Evolutionary conservation across 2,797 vertebrate genomes (phyloP).

Genomic region (Sylvilagus floridanus): DNA sequence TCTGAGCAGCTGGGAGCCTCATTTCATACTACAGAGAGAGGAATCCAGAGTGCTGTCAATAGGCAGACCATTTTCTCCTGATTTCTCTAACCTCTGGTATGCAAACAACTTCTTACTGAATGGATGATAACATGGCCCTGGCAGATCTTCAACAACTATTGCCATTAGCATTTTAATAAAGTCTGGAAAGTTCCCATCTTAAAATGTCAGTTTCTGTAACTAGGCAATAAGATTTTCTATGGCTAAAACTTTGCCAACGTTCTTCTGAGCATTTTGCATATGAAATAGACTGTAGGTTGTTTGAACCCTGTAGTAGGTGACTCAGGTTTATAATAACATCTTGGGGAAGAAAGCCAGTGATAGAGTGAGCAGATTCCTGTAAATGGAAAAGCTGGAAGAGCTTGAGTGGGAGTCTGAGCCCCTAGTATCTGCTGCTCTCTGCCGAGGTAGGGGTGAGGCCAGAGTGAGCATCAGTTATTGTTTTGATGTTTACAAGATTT

Average conservation of each 20-base stretch:
- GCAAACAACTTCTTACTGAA: constrained; percentile 11
- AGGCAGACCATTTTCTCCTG: background rate
- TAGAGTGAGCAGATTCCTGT: background rate
- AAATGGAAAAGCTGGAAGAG: background rate
- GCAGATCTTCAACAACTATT: background rate
- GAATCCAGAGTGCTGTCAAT: background rate
- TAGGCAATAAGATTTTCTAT: background rate
- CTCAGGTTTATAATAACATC: background rate
- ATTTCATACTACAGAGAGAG: background rate
- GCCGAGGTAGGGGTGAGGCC: background rate
- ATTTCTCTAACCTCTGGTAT: background rate
- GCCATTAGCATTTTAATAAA: constrained; percentile 56
- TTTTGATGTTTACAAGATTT: background rate
- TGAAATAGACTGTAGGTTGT: background rate
- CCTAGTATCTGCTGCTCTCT: background rate
- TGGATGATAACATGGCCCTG: background rate
- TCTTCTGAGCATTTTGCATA: background rate
- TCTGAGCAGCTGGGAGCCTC: background rate
- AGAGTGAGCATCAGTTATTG: background rate
- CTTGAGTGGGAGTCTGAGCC: background rate
- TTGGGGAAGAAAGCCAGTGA: background rate
- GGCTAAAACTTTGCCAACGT: background rate
- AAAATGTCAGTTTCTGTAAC: background rate
- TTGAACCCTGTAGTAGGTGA: background rate
- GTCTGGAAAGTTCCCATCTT: background rate